phyloP scores from a whole-genome alignment of 2,888 invertebrate genomes.

The Aromia moschata region DNA sequence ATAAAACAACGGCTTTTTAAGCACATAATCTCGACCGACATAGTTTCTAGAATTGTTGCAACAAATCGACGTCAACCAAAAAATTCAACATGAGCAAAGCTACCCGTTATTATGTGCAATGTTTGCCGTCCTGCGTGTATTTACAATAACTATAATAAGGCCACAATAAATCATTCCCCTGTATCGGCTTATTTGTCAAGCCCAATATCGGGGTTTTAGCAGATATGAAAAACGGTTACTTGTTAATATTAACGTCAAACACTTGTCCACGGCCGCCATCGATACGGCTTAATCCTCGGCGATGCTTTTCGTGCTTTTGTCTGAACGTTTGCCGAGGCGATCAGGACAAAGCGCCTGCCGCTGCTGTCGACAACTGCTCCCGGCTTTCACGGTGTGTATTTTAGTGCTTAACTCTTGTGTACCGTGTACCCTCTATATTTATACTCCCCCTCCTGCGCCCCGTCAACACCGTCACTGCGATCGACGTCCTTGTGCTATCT shows the following conservation, averaged over 20 bases:
- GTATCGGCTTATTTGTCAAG: conserved; percentile 45
- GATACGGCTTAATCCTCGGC: conserved; percentile 56
- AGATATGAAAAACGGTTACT: conserved; percentile 55
- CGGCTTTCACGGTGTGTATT: conserved; percentile 56
- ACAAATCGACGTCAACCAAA: too few relatives aligned
- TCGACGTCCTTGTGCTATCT: conserved; percentile 17
- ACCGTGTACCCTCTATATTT: conserved; percentile 34
- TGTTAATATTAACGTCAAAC: conserved; percentile 58
- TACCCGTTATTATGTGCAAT: conserved; percentile 23
- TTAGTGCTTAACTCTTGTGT: conserved; percentile 54
- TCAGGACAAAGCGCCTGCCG: conserved; percentile 57
- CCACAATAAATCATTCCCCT: conserved; percentile 35
- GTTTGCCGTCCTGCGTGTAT: conserved; percentile 8
- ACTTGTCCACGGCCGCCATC: conserved; percentile 53
- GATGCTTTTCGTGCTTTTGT: conserved; percentile 55
- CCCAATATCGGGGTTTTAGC: conserved; percentile 46
- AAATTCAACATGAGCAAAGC: conserved; percentile 28
- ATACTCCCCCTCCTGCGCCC: conserved; percentile 9
- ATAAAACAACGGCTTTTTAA: too few relatives aligned
- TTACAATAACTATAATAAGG: conserved; percentile 31
- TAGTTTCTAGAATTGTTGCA: too few relatives aligned
- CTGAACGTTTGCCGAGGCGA: conserved; percentile 56
- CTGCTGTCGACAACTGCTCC: conserved; percentile 55
- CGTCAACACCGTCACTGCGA: conserved; percentile 6
- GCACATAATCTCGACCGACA: too few relatives aligned